Conservation (phyloP, 2,797 vertebrate species). For the Pangasius sanitwongsei region DNA sequence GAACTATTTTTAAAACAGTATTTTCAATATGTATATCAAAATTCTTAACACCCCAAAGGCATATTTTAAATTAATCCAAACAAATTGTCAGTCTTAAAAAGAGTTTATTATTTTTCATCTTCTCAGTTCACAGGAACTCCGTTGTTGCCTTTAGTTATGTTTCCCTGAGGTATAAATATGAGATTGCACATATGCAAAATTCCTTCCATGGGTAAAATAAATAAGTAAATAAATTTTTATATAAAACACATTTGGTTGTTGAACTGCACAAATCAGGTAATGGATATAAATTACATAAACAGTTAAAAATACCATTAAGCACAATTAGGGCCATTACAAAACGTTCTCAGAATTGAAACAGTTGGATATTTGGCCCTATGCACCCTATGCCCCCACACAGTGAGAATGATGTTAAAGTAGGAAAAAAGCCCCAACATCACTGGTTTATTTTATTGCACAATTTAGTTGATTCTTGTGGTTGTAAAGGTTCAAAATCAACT, state of each 20-base stretch:
- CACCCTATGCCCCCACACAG: too few relatives aligned
- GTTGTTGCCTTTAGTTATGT: neutral
- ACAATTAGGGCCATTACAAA: neutral
- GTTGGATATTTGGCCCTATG: neutral
- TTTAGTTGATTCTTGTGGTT: constrained; percentile 6
- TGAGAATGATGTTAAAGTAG: neutral
- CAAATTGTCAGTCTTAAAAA: neutral
- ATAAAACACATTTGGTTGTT: neutral
- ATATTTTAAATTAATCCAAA: neutral
- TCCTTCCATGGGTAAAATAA: neutral
- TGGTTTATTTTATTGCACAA: neutral
- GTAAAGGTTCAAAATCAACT: neutral
- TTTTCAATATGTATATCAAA: neutral
- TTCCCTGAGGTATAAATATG: neutral
- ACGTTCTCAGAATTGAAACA: neutral
- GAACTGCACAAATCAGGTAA: neutral
- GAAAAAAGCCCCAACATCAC: neutral
- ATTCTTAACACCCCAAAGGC: neutral
- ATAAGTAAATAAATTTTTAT: neutral
- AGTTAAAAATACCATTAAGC: neutral
- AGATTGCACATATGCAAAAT: neutral
- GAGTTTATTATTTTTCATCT: neutral
- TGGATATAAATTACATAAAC: neutral
- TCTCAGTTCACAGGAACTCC: neutral
- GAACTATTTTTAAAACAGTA: neutral